Evolutionary conservation across 2,888 invertebrate genomes (phyloP).

Genomic region (Helobdella robusta): DNA sequence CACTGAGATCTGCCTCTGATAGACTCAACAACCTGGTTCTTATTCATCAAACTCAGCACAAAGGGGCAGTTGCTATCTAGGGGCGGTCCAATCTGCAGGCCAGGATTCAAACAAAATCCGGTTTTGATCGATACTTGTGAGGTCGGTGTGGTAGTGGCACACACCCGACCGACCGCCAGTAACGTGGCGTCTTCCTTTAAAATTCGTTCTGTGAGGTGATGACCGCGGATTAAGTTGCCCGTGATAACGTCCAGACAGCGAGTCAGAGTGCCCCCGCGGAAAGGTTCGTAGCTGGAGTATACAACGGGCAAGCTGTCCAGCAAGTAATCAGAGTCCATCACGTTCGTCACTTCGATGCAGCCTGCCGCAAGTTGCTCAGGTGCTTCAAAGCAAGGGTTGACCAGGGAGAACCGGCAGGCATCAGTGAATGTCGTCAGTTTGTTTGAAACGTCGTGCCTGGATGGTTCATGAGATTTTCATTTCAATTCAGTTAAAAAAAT

Average conservation of each 20-base stretch:
- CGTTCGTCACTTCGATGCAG: constrained; percentile 53
- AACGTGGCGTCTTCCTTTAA: constrained; percentile 69
- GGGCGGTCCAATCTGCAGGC: too few species aligned
- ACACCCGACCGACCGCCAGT: constrained; percentile 70
- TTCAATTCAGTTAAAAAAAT: too few species aligned
- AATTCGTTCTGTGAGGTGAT: constrained; percentile 79
- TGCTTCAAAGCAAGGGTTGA: too few species aligned
- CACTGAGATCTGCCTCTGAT: too few species aligned
- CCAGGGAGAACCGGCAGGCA: constrained; percentile 72
- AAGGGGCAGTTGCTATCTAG: too few species aligned
- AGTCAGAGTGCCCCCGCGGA: constrained; percentile 65
- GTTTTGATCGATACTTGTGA: too few species aligned
- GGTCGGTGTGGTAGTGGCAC: constrained; percentile 52
- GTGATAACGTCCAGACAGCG: constrained; percentile 76
- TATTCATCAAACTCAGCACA: too few species aligned
- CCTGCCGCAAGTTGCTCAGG: neutral
- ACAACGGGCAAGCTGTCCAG: constrained; percentile 65
- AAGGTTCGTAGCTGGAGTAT: constrained; percentile 71
- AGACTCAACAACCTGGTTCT: too few species aligned
- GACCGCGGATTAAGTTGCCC: constrained; percentile 68
- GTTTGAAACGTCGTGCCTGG: constrained; percentile 66
- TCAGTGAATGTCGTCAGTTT: constrained; percentile 64
- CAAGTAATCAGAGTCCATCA: constrained; percentile 59
- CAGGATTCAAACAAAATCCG: too few species aligned
- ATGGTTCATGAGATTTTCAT: too few species aligned